Percentiles rank a stretch among this genome's conserved stretches.
phyloP scores from a whole-genome alignment of 2,888 invertebrate species.

The Acronicta aceris region DNA sequence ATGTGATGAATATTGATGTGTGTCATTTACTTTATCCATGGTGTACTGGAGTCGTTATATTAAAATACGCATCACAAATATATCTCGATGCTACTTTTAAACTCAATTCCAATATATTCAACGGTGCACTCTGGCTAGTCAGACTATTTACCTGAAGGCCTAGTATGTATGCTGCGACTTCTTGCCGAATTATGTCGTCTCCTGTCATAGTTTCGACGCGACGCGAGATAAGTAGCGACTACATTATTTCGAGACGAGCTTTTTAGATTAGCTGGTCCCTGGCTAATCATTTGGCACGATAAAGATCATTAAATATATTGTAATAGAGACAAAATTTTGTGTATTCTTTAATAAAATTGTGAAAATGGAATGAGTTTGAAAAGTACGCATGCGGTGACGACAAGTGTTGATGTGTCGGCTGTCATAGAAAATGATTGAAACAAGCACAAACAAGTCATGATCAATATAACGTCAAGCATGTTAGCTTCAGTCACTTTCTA shows the following conservation, averaged over 20 bases:
- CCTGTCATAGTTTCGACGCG: too few relatives aligned
- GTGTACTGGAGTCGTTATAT: slow-evolving; percentile 2
- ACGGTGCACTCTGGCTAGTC: too few relatives aligned
- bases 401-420: slow-evolving; percentile 1
- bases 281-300: too few relatives aligned
- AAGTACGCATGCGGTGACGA: slow-evolving; percentile 1
- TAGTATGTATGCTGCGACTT: too few relatives aligned
- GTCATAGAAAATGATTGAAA: slow-evolving; percentile 4
- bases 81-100: not conserved
- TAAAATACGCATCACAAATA: not conserved
- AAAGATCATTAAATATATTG: not conserved
- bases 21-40: not conserved
- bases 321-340: not conserved
- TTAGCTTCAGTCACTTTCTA: slow-evolving; percentile 15
- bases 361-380: slow-evolving; percentile 28
- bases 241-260: too few relatives aligned
- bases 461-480: not conserved
- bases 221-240: too few relatives aligned
- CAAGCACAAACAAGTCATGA: not conserved
- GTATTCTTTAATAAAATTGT: not conserved
- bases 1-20: not conserved
- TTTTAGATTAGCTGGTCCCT: too few relatives aligned
- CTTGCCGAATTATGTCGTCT: too few relatives aligned
- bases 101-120: slow-evolving; percentile 8
- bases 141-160: too few relatives aligned